A percentile compares a stretch with the other conserved stretches of the same genome.
Conservation (phyloP, 2,888 invertebrate species). For the Cepaea hortensis region DNA sequence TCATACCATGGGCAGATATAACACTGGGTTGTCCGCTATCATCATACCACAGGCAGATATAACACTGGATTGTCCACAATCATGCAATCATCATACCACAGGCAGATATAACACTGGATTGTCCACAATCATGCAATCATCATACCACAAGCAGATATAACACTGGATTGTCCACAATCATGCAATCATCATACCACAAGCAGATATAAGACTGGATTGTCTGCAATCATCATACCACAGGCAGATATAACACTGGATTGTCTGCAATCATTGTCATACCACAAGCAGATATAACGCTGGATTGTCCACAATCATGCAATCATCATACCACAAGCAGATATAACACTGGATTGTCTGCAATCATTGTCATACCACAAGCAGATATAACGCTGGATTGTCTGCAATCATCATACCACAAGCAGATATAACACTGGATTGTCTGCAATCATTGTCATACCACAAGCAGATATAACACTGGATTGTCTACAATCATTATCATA, state of each 20-base stretch:
- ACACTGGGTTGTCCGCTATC: constrained; percentile 48
- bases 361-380: constrained; percentile 3
- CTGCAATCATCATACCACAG: constrained; percentile 47
- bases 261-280: constrained; percentile 42
- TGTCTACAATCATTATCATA: too few relatives aligned
- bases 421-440: too few relatives aligned
- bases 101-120: not conserved
- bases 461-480: too few relatives aligned
- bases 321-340: constrained; percentile 24
- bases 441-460: too few relatives aligned
- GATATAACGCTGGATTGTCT: constrained; percentile 38
- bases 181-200: constrained; percentile 40
- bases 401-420: constrained; percentile 10
- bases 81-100: constrained; percentile 43
- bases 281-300: too few relatives aligned
- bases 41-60: constrained; percentile 6
- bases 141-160: too few relatives aligned
- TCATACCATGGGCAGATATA: too few relatives aligned
- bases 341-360: constrained; percentile 39
- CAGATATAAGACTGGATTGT: constrained; percentile 25
- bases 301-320: constrained; percentile 50
- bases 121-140: constrained; percentile 52
- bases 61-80: constrained; percentile 43
- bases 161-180: constrained; percentile 46
- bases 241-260: not conserved